A percentile compares a stretch with the other conserved stretches of the same genome.
These are phyloP conservation scores for Portevinia maculata DNA, from an alignment of 2,888 invertebrate species.

Conservation along the genomic window DNA sequence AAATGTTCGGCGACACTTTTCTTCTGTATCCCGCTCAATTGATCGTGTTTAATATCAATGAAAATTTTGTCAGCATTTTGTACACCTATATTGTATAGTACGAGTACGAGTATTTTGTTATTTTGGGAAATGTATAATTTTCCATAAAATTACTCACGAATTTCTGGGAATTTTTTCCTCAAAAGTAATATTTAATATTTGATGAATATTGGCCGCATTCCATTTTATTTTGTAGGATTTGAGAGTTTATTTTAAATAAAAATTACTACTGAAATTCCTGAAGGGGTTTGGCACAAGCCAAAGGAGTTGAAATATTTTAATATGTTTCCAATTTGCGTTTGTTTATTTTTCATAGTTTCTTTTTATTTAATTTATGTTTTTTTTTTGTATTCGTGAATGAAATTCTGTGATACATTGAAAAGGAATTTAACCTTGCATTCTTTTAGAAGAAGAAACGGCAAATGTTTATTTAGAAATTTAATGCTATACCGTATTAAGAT, in stretches of 20 bases:
- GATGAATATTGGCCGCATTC: conserved; percentile 36
- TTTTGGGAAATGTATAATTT: conserved; percentile 14
- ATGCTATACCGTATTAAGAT: neutral
- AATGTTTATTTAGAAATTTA: conserved; percentile 12
- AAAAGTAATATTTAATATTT: conserved; percentile 17
- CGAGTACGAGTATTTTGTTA: neutral
- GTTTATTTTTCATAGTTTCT: conserved; percentile 10
- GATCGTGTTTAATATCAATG: conserved; percentile 41
- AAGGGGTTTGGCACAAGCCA: neutral
- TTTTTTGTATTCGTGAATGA: conserved; percentile 50
- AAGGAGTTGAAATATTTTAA: conserved; percentile 20
- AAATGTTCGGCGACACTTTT: conserved; percentile 32
- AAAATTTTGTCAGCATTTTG: conserved; percentile 15
- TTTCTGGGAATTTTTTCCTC: conserved; percentile 35
- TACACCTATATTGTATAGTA: neutral
- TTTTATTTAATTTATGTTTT: conserved; percentile 12
- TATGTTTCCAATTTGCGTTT: conserved; percentile 15
- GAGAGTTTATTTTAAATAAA: neutral
- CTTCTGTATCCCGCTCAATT: conserved; percentile 2
- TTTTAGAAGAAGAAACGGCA: conserved; percentile 7
- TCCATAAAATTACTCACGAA: conserved; percentile 42
- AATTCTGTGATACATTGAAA: conserved; percentile 26
- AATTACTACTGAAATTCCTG: neutral
- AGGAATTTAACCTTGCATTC: conserved; percentile 49
- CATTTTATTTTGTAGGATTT: conserved; percentile 7